Conservation (phyloP, 2,113 vertebrate genomes). For the Spea multiplicata region DNA sequence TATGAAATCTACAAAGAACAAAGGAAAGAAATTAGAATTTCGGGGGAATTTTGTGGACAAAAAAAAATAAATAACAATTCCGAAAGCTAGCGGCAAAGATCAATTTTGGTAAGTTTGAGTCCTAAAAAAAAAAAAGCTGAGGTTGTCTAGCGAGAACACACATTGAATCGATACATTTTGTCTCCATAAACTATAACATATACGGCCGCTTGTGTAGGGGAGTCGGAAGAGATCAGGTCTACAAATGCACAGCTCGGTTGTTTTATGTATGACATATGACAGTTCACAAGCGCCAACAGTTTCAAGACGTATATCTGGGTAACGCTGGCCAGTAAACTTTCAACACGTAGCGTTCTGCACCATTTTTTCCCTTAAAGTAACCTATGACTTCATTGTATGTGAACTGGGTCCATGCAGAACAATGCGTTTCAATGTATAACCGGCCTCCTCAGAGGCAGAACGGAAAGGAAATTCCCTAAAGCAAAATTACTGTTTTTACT, state of each 20-base stretch:
- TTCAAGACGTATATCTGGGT: constrained; percentile 36
- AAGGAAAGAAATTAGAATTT: background rate
- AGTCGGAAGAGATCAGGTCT: constrained; percentile 20
- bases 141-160: background rate
- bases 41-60: background rate
- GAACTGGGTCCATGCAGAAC: constrained; percentile 14
- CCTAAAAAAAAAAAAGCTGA: background rate
- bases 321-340: constrained; percentile 37
- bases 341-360: constrained; percentile 21
- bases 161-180: background rate
- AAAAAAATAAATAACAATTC: background rate
- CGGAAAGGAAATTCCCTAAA: constrained; percentile 40
- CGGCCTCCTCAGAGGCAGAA: constrained; percentile 10
- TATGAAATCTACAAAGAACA: background rate
- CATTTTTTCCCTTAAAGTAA: constrained; percentile 32
- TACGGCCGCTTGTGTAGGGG: background rate
- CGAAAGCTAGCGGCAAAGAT: background rate
- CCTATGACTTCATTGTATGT: constrained; percentile 39
- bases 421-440: constrained; percentile 11
- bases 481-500: constrained; percentile 23
- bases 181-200: background rate
- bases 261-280: constrained; percentile 45
- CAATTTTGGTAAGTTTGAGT: background rate
- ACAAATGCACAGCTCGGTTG: constrained; percentile 7
- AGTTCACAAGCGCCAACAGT: constrained; percentile 23